phyloP scores from a whole-genome alignment of 1,140 invertebrate species.

The Leguminivora glycinivorella region DNA sequence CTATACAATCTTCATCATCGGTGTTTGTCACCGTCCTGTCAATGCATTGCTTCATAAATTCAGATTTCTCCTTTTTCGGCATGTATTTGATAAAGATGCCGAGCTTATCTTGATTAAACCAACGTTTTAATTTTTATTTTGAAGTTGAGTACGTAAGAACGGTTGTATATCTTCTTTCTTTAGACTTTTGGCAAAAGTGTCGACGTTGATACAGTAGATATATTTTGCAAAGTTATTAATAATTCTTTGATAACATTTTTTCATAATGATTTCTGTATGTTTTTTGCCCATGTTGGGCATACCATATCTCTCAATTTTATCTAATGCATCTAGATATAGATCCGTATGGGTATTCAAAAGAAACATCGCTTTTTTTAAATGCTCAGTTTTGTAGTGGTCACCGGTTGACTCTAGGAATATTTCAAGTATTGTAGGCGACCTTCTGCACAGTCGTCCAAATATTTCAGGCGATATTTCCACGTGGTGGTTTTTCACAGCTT shows the following conservation, averaged over 20 bases:
- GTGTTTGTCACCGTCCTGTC: slow-evolving; percentile 39
- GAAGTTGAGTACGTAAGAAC: slow-evolving; percentile 13
- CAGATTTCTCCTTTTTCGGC: slow-evolving; percentile 45
- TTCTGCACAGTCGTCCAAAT: slow-evolving; percentile 24
- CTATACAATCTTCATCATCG: slow-evolving; percentile 29
- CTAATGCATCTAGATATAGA: slow-evolving; percentile 23
- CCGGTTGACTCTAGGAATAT: background rate
- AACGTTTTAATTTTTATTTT: slow-evolving; percentile 31
- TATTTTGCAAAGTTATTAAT: slow-evolving; percentile 30
- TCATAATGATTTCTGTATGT: slow-evolving; percentile 28
- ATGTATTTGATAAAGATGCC: slow-evolving; percentile 49
- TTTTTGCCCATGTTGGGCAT: slow-evolving; percentile 23
- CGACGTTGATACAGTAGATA: slow-evolving; percentile 11
- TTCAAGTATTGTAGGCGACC: slow-evolving; percentile 20
- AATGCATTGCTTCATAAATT: slow-evolving; percentile 55
- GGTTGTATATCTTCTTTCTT: slow-evolving; percentile 29
- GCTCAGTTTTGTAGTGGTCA: background rate
- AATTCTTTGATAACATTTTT: slow-evolving; percentile 29
- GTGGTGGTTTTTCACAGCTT: slow-evolving; percentile 6
- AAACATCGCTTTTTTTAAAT: slow-evolving; percentile 20
- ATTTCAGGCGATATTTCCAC: background rate
- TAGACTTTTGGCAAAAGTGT: slow-evolving; percentile 29
- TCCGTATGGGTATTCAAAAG: slow-evolving; percentile 16
- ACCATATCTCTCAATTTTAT: background rate
- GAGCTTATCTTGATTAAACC: slow-evolving; percentile 42